Base-by-base conservation (phyloP, 2,888 invertebrate genomes). In the Drosophila gaucha region DNA sequence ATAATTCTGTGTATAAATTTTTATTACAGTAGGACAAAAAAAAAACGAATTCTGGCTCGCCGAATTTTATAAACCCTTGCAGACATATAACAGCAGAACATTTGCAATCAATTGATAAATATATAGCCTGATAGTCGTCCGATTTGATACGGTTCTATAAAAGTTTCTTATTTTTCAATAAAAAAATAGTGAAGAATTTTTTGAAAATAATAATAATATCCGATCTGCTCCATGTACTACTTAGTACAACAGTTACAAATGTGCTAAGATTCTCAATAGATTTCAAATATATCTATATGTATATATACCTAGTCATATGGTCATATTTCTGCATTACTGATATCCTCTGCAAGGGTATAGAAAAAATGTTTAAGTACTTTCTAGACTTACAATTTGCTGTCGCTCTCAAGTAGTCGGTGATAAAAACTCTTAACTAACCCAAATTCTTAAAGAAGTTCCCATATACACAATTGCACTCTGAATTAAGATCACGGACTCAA, bases 1-100 rank as follows among this genome's bases (percentile, higher is more conserved):
- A 41, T 73, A 64, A 64, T 35, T 56, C 30, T 60, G 59, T 73
- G 56, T 57, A 57, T 50, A 68, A 64, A 52, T 43, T 35, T 35
- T 38, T 46, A 46, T 24, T 39, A 38, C 33, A 20, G 28, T 70
- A 49, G 52, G 30, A 46, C 18, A 36, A 28, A 10, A 28, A 20
- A 35, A 8, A 18, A 14, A 14, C 6, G 10, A 18, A 35, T 14
- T 26, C 12, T 24, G 49, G 33, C 12, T 16, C 14, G 35, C 35
- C 49, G 49, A 10, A 20, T 2, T 0, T 22, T 8, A 8, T 30
- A 39, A 30, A 39, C 30, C 9, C 39, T 51, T 39, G 35, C 33
- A 33, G 33, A 16, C 14, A 2, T 14, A 5, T 3, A 14, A 14
- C 33, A 24, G 24, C 18, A 30, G 18, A n/a, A 30, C 2, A 30